phyloP scores from a whole-genome alignment of 2,888 invertebrate genomes.

The Agrenia bidenticulata region DNA sequence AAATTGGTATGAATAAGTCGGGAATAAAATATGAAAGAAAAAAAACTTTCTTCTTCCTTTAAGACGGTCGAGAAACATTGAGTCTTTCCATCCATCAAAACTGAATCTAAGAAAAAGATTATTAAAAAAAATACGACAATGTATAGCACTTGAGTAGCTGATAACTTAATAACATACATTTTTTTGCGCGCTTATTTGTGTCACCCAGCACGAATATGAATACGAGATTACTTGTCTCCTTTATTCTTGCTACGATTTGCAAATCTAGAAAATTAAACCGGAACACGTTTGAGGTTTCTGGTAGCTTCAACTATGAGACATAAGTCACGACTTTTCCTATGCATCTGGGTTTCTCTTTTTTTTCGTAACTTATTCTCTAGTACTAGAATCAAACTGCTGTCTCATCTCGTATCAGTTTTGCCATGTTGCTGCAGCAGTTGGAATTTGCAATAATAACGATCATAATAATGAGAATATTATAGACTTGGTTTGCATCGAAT shows the following conservation, averaged over 20 bases:
- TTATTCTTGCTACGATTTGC: conserved; percentile 1
- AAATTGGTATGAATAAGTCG: too few species aligned
- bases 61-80: too few species aligned
- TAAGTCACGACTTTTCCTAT: conserved; percentile 17
- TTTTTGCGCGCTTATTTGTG: neutral
- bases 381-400: neutral
- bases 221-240: neutral
- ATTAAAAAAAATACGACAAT: neutral
- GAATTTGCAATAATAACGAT: neutral
- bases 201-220: neutral
- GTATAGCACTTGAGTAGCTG: neutral
- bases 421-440: too few species aligned
- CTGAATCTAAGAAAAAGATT: neutral
- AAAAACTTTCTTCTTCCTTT: too few species aligned
- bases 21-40: too few species aligned
- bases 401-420: conserved; percentile 4
- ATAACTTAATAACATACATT: neutral
- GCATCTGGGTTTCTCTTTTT: conserved; percentile 8
- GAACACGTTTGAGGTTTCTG: conserved; percentile 5
- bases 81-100: too few species aligned
- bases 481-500: too few species aligned
- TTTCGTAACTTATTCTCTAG: neutral
- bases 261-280: conserved; percentile 16
- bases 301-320: conserved; percentile 3
- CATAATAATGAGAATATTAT: too few species aligned